These are phyloP conservation scores for Chironomus striatipennis DNA, from an alignment of 1,140 invertebrate species.

Conservation along the genomic window DNA sequence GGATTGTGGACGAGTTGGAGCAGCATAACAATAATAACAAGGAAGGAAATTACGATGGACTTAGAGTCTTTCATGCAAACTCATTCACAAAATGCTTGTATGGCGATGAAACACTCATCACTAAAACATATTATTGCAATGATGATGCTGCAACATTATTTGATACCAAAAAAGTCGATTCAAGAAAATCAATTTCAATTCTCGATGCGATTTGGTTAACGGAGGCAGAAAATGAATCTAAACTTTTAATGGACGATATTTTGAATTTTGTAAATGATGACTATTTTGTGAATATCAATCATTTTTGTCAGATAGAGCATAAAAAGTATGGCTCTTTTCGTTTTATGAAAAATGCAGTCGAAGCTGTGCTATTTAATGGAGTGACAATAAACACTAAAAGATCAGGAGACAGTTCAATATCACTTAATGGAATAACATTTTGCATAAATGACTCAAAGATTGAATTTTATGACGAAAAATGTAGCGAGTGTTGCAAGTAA, in stretches of 20 bases:
- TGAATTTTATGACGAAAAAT: background rate
- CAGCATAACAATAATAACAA: background rate
- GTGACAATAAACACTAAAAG: background rate
- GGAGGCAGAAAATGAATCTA: background rate
- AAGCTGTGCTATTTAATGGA: background rate
- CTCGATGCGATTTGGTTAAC: background rate
- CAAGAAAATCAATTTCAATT: background rate
- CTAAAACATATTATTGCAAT: background rate
- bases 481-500: background rate
- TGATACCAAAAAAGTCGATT: background rate
- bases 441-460: background rate
- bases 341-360: background rate
- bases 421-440: background rate
- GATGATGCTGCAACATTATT: background rate
- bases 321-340: background rate
- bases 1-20: background rate
- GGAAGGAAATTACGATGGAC: background rate
- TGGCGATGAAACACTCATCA: background rate
- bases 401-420: background rate
- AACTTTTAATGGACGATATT: background rate
- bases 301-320: background rate
- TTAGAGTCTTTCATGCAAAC: background rate
- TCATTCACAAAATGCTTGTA: background rate
- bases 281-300: conserved; percentile 9
- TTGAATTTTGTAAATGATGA: background rate